Percentiles rank a stretch among this genome's conserved stretches.
These are phyloP conservation scores for Onchidella celtica DNA, from an alignment of 2,888 invertebrate genomes.

Conservation along the genomic window DNA sequence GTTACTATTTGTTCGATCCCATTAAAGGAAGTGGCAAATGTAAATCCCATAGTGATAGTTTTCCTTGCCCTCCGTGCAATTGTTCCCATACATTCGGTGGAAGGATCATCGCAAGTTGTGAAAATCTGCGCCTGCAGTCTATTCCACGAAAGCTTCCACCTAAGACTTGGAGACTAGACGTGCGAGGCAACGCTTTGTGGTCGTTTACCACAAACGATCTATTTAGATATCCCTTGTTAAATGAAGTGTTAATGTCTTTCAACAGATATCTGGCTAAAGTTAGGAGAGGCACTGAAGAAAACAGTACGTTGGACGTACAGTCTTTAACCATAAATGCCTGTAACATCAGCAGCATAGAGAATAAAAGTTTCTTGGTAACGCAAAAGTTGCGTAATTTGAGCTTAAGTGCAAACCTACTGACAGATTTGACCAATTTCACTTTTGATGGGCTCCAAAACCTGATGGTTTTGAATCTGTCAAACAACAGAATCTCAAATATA, in stretches of 20 bases:
- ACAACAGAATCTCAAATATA: background rate
- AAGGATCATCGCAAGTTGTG: constrained; percentile 2
- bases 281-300: background rate
- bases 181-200: background rate
- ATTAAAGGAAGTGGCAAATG: no score
- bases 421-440: background rate
- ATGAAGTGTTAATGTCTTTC: background rate
- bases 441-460: background rate
- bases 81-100: background rate
- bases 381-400: background rate
- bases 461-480: background rate
- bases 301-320: background rate
- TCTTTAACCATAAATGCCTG: background rate
- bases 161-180: background rate
- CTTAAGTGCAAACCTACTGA: background rate
- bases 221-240: background rate
- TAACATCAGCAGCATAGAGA: background rate
- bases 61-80: background rate
- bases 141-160: background rate
- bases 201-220: background rate
- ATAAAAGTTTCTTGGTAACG: background rate
- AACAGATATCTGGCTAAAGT: background rate
- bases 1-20: no score
- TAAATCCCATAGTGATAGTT: background rate
- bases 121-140: background rate